Percentiles rank a stretch among this genome's conserved stretches.
Conservation (phyloP, 2,797 vertebrate genomes). For the Rachycentron canadum region DNA sequence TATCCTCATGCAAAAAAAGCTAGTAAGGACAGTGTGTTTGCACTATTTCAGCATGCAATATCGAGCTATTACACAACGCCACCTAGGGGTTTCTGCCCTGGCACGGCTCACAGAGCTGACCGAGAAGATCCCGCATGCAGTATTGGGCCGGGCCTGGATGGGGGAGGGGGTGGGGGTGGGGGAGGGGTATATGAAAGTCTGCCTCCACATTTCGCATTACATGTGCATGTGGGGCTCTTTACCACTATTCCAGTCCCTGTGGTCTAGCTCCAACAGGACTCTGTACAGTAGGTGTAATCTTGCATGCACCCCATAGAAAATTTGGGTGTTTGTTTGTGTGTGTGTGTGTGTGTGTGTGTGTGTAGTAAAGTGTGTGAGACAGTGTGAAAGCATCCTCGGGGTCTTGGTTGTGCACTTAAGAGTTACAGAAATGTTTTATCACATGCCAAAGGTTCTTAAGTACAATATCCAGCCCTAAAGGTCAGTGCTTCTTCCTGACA, state of each 20-base stretch:
- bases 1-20: slow-evolving; percentile 87
- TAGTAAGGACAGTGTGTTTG: slow-evolving; percentile 84
- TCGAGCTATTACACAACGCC: slow-evolving; percentile 86
- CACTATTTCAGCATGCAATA: slow-evolving; percentile 89
- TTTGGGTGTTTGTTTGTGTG: slow-evolving; percentile 36
- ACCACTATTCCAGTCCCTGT: slow-evolving; percentile 63
- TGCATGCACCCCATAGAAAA: slow-evolving; percentile 80
- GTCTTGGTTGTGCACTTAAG: slow-evolving; percentile 47
- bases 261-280: slow-evolving; percentile 70
- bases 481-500: slow-evolving; percentile 21
- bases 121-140: slow-evolving; percentile 84
- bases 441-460: slow-evolving; percentile 56
- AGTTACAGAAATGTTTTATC: slow-evolving; percentile 54
- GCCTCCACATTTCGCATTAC: slow-evolving; percentile 58
- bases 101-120: slow-evolving; percentile 79
- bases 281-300: slow-evolving; percentile 77
- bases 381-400: slow-evolving; percentile 34
- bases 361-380: slow-evolving; percentile 39
- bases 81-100: slow-evolving; percentile 75
- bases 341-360: slow-evolving; percentile 41
- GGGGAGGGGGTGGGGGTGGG: slow-evolving; percentile 18
- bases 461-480: slow-evolving; percentile 40
- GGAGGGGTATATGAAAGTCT: slow-evolving; percentile 64
- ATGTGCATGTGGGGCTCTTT: slow-evolving; percentile 57
- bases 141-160: slow-evolving; percentile 71